Evolutionary conservation across 2,113 vertebrate genomes (phyloP).

Genomic region (Oncorhynchus nerka): DNA sequence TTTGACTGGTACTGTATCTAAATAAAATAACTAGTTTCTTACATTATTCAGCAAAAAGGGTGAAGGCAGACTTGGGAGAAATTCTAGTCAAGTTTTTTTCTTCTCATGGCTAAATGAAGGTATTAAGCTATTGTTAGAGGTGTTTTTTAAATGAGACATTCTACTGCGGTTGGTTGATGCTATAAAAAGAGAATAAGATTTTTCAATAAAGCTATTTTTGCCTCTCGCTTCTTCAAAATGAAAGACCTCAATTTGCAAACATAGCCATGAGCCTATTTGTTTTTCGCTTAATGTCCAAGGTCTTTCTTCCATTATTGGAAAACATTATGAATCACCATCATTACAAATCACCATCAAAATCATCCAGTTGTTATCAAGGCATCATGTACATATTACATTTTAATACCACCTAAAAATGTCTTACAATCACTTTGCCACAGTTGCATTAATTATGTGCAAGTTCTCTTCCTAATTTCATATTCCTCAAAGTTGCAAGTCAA

Average conservation of each 20-base stretch:
- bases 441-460: slow-evolving; percentile 48
- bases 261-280: slow-evolving; percentile 66
- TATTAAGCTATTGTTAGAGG: slow-evolving; percentile 69
- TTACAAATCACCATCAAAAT: slow-evolving; percentile 44
- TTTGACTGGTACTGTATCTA: slow-evolving; percentile 38
- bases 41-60: slow-evolving; percentile 75
- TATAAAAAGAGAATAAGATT: slow-evolving; percentile 71
- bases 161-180: slow-evolving; percentile 79
- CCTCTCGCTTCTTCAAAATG: slow-evolving; percentile 52
- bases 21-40: slow-evolving; percentile 81
- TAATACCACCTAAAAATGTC: slow-evolving; percentile 11
- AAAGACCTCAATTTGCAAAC: slow-evolving; percentile 76
- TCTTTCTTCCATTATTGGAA: neutral
- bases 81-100: slow-evolving; percentile 80
- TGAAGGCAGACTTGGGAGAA: slow-evolving; percentile 84
- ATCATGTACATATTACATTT: slow-evolving; percentile 57
- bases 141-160: slow-evolving; percentile 83
- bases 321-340: slow-evolving; percentile 22
- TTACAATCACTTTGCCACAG: slow-evolving; percentile 50
- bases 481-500: slow-evolving; percentile 8
- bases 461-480: slow-evolving; percentile 43
- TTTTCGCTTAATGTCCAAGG: slow-evolving; percentile 19
- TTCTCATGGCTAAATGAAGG: slow-evolving; percentile 74
- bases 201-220: slow-evolving; percentile 75
- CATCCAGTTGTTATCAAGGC: slow-evolving; percentile 62